Evolutionary conservation across 2,888 invertebrate genomes (phyloP).

Genomic region (Eutolmus rufibarbis): DNA sequence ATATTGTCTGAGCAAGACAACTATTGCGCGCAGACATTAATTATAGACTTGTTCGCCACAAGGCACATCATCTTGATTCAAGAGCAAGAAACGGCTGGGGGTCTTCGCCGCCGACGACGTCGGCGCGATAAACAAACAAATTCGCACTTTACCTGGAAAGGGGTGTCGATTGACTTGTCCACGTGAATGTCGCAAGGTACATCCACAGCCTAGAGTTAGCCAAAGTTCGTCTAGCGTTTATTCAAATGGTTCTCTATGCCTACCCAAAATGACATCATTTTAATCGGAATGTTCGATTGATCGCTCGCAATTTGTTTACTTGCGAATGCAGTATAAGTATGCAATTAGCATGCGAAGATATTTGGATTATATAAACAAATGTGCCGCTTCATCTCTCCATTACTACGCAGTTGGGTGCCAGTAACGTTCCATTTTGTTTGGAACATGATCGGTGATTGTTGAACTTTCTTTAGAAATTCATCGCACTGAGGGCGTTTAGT

Average conservation of each 20-base stretch:
- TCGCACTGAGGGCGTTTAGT: background rate
- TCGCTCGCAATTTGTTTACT: background rate
- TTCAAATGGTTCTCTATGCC: background rate
- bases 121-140: background rate
- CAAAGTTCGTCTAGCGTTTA: background rate
- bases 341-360: constrained; percentile 18
- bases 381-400: background rate
- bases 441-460: background rate
- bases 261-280: background rate
- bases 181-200: background rate
- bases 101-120: background rate
- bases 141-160: background rate
- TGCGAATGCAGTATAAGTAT: constrained; percentile 8
- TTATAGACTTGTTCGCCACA: background rate
- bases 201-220: background rate
- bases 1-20: constrained; percentile 43
- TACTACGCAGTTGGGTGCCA: constrained; percentile 14
- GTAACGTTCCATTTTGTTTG: background rate
- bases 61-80: background rate
- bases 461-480: background rate
- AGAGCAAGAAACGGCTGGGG: constrained; percentile 1
- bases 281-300: background rate
- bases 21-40: constrained; percentile 1
- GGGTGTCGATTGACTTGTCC: background rate
- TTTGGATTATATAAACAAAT: constrained; percentile 19